These are phyloP conservation scores for Onychorhynchus coronatus DNA, from an alignment of 2,113 vertebrate species.

Conservation along the genomic window DNA sequence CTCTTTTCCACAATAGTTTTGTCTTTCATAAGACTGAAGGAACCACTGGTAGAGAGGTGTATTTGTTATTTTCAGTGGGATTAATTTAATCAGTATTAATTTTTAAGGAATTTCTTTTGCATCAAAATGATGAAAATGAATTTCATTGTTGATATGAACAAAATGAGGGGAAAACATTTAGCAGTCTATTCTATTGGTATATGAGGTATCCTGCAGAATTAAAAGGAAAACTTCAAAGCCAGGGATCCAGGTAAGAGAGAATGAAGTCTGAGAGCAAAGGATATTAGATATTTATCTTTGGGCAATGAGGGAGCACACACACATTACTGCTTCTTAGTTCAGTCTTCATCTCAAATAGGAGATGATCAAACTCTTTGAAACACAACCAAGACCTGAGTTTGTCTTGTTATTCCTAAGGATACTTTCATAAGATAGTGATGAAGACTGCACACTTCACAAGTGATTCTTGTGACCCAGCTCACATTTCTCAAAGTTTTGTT, in stretches of 20 bases:
- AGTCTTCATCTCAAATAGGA: neutral
- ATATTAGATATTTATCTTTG: neutral
- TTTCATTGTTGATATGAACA: neutral
- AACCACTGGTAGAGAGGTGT: neutral
- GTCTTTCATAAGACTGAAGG: neutral
- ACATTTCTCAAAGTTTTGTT: neutral
- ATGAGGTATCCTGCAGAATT: neutral
- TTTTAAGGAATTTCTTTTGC: neutral
- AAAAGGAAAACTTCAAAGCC: neutral
- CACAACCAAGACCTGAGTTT: neutral
- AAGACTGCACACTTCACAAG: neutral
- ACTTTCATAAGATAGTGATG: neutral
- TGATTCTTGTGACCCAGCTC: neutral
- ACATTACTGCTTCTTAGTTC: neutral
- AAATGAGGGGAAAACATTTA: neutral
- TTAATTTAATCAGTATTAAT: neutral
- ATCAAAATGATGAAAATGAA: neutral
- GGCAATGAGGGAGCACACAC: neutral
- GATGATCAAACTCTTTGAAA: neutral
- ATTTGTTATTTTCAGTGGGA: neutral
- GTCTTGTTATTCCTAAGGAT: neutral
- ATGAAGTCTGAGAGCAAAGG: neutral
- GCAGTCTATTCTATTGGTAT: neutral
- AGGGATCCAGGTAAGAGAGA: neutral
- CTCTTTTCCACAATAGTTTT: neutral